Evolutionary conservation across 2,797 vertebrate genomes (phyloP).

Genomic region (Scolopax bukidnonensis): DNA sequence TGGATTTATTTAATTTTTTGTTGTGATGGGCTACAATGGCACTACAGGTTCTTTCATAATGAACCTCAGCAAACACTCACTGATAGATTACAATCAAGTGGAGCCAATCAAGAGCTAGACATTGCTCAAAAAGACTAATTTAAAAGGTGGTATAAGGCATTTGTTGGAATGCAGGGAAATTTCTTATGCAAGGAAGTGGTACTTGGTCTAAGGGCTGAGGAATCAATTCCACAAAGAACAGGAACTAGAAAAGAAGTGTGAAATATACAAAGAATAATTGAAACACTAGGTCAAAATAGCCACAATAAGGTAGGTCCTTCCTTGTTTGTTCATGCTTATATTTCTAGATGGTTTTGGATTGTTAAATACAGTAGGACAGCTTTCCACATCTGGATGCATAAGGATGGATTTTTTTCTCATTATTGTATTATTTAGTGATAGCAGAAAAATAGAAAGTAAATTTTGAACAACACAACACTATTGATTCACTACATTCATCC

Average conservation of each 20-base stretch:
- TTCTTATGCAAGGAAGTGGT: neutral
- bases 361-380: neutral
- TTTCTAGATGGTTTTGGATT: neutral
- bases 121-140: conserved; percentile 12
- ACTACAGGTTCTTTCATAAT: neutral
- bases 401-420: neutral
- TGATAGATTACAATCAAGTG: neutral
- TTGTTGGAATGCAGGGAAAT: neutral
- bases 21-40: neutral
- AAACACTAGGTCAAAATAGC: neutral
- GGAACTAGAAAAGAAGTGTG: neutral
- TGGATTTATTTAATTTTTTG: conserved; percentile 43
- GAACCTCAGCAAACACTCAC: neutral
- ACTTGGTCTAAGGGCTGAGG: neutral
- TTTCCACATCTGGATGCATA: neutral
- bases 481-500: neutral
- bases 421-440: neutral
- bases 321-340: neutral
- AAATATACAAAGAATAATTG: neutral
- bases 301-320: neutral
- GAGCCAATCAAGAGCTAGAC: conserved; percentile 5
- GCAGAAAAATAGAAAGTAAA: conserved; percentile 8
- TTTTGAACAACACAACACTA: neutral
- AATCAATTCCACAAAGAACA: conserved; percentile 20
- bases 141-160: neutral